Base-by-base conservation (phyloP, 1,140 invertebrate species). In the Pissodes strobi region DNA sequence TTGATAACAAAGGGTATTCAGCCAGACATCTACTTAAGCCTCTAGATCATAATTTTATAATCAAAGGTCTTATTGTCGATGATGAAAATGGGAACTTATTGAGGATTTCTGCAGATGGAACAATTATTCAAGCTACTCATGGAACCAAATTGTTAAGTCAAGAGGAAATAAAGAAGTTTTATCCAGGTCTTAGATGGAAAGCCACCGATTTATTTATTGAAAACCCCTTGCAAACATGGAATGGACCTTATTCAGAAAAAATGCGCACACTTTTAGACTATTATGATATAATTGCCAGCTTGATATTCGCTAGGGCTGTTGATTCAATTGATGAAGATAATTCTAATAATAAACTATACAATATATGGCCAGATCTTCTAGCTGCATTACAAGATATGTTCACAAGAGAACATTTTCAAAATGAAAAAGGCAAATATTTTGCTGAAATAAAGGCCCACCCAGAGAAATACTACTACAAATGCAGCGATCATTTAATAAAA, bases 51-150 rank as follows among this genome's bases (percentile, higher is more conserved):
- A 81, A 86, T 65, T 90, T 91, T 67, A 72, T 90, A 49, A 86
- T 89, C 64, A 91, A 88, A 76, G 90, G 91, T 0, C 76, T 93
- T 9, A 82, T 92, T 53, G 70, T 92, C n/a, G 90, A 93, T 72
- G 83, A 85, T 55, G 79, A 85, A n/a, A 82, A 79, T 39, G 90
- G 91, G 1, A 92, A 93, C 76, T 74, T 93, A 15, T 67, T 93
- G 1, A 85, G 88, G 74, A 74, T 91, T 0, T 79, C 78, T 27
- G 69, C 81, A 21, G 79, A 86, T 72, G 90, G 89, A 0, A 72
- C 73, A 2, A 87, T 93, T 48, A 66, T 86, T 13, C 84, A 82
- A 69, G 89, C 85, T 0, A 82, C 81, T 46, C 91, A 93, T 78
- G 91, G 91, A 9, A 90, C 87, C 0, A 83, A 72, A 43, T 72